Base-by-base conservation (phyloP, 2,113 vertebrate genomes). In the Microtus montanus region DNA sequence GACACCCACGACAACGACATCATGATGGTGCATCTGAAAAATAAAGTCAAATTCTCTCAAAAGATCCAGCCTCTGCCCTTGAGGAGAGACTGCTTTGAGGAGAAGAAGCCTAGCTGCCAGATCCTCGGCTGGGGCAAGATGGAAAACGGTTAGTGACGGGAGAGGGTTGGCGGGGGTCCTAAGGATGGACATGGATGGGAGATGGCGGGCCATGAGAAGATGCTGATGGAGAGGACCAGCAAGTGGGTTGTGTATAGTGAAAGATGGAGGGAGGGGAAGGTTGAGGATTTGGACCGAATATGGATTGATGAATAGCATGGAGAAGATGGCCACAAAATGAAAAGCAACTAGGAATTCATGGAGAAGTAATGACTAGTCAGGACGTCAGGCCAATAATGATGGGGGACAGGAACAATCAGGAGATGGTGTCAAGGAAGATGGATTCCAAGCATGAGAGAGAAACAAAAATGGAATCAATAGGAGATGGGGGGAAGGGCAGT, bases 121-220 rank as follows among this genome's bases (percentile, higher is more conserved):
- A 97, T 97, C 74, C 83, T 97, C 11, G 97, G 97, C 87, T 98
- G 97, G 97, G 97, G 96, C 94, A 97, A 96, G 94, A 98, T 73
- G 1, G 93, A 84, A 2, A 54, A 94, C 0, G 96, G 97, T 97
- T 77, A 96, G 97, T 93, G 38, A 49, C 2, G 7, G 19, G 20
- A 70, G 79, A n/a, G 11, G 0, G 0, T 4, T 5, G 49, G 41
- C 7, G 9, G 49, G 24, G 26, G 5, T 13, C 9, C 9, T 35
- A 61, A 49, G 26, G 64, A 84, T 7, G 49, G 66, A 49, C 7
- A 10, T 35, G 35, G 63, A 4, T 4, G 14, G 19, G 12, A 5
- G 64, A 26, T 22, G 22, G 28, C 3, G 20, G 30, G 73, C 17
- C 17, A 0, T 52, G 33, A 11, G 41, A 7, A n/a, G 54, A 13